These are phyloP conservation scores for Brachylomia viminalis DNA, from an alignment of 2,888 invertebrate genomes.

Conservation along the genomic window DNA sequence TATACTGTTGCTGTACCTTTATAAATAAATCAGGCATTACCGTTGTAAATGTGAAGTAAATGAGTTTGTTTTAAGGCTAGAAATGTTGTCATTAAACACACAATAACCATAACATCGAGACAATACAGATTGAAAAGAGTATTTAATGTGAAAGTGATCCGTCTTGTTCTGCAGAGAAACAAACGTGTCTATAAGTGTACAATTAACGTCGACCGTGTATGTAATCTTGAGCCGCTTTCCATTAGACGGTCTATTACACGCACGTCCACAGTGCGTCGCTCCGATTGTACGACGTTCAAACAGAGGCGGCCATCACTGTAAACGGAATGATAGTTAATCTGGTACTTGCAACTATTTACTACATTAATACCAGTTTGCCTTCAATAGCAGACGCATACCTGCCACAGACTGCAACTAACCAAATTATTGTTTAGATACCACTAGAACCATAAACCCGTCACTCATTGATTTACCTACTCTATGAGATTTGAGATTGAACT, in stretches of 20 bases:
- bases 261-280: conserved; percentile 54
- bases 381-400: conserved; percentile 56
- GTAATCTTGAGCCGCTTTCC: conserved; percentile 66
- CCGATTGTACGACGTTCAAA: conserved; percentile 58
- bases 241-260: conserved; percentile 66
- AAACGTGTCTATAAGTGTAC: conserved; percentile 60
- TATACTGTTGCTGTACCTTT: background rate
- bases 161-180: conserved; percentile 55
- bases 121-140: conserved; percentile 29
- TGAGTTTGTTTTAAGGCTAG: background rate
- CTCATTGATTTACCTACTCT: conserved; percentile 50
- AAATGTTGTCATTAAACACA: background rate
- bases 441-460: conserved; percentile 40
- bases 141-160: conserved; percentile 64
- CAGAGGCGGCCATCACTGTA: conserved; percentile 54
- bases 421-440: conserved; percentile 44
- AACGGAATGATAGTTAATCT: conserved; percentile 53
- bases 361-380: conserved; percentile 63
- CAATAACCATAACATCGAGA: conserved; percentile 1
- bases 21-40: background rate
- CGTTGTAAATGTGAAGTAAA: background rate
- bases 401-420: conserved; percentile 45
- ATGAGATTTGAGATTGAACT: conserved; percentile 39
- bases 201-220: conserved; percentile 65
- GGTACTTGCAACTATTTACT: conserved; percentile 56